Base-by-base conservation (phyloP, 1,140 invertebrate species). In the Drosophila miranda region DNA sequence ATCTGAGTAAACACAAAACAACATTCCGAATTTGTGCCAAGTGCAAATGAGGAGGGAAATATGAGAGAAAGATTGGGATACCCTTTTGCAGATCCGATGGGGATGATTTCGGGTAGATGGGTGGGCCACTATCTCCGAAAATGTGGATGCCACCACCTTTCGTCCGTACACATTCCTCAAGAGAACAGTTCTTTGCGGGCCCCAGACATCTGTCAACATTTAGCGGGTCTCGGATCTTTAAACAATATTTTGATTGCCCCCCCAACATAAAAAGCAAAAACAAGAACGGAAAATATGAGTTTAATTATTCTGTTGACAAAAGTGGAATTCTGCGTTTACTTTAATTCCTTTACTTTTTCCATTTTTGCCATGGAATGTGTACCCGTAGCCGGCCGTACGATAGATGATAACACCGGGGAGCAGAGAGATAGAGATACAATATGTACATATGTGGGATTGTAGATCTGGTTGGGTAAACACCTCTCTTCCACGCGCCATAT, bases 271-370 rank as follows among this genome's bases (percentile, higher is more conserved):
- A 75, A 71, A 73, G 52, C 51, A 60, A 46, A 19, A 48, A 50
- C 56, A 13, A 55, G 34, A 30, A 57, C 38, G 26, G 26, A 41
- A 63, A 67, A 49, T 42, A 34, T 34, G 78, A 72, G 73, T 77
- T 72, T 73, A 82, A 77, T 81, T 82, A 82, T 81, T 77, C 61
- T 81, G 78, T 82, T 81, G 78, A 81, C 78, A 78, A 73, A 73
- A 73, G 58, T 81, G 60, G 70, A 66, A 55, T 82, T 81, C 71
- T 74, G 66, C 57, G 57, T 53, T 55, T 74, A 44, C 74, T 63
- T 74, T 46, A 78, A 66, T 69, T 81, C 51, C 63, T 60, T 54
- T 60, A 52, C 50, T 58, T 49, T 64, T 76, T 67, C 38, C 52
- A 61, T 63, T 60, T 59, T 54, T 23, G 77, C 78, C 50, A 54